phyloP scores from a whole-genome alignment of 2,113 vertebrate genomes.

The Capra hircus region DNA sequence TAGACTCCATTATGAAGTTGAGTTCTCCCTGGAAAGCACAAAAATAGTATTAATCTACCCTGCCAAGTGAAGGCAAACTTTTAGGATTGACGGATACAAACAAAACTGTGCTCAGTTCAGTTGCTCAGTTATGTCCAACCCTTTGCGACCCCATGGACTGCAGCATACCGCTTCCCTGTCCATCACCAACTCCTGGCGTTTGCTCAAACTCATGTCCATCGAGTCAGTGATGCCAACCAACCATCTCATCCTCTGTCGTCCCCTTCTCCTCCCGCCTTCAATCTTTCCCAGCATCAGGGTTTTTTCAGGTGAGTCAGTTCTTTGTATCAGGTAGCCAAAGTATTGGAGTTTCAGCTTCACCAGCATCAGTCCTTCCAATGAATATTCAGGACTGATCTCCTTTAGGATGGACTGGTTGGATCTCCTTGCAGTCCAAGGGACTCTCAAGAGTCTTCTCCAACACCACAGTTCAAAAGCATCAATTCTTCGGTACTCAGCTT shows the following conservation, averaged over 20 bases:
- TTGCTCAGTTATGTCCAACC: neutral
- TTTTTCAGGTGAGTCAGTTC: neutral
- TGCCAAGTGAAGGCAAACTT: slow-evolving; percentile 5
- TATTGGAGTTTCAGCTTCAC: neutral
- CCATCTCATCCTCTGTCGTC: neutral
- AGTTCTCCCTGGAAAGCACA: neutral
- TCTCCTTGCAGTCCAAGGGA: neutral
- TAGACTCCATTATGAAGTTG: neutral
- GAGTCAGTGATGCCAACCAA: neutral
- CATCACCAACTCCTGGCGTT: neutral
- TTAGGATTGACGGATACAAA: slow-evolving; percentile 7
- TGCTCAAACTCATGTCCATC: neutral
- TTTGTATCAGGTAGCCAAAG: neutral
- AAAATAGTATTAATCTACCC: neutral
- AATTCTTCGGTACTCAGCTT: neutral
- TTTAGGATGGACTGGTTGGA: neutral
- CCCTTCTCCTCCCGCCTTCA: neutral
- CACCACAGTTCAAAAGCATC: neutral
- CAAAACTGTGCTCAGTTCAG: neutral
- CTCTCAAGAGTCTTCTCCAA: no score
- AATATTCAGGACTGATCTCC: neutral
- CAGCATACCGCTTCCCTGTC: neutral
- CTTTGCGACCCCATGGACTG: neutral
- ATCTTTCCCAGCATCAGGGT: neutral
- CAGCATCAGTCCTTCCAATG: neutral